Evolutionary conservation across 2,888 invertebrate genomes (phyloP).

Genomic region (Caenorhabditis sp.): DNA sequence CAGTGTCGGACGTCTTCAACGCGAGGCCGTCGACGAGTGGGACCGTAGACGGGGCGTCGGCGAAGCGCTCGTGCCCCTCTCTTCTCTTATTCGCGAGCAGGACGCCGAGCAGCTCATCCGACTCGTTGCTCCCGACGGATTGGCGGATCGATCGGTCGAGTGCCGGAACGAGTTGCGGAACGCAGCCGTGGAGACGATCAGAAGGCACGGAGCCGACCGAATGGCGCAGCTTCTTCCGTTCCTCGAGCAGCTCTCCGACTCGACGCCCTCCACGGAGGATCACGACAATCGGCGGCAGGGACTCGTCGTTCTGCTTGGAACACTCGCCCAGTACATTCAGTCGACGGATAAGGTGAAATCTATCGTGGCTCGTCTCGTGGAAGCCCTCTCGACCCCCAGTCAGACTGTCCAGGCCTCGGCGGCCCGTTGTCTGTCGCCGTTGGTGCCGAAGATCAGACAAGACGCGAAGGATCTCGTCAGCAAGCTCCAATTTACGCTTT

Average conservation of each 20-base stretch:
- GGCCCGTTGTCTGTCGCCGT: slow-evolving; percentile 92
- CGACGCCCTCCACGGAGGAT: slow-evolving; percentile 77
- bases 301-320: slow-evolving; percentile 95
- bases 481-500: slow-evolving; percentile 88
- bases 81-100: slow-evolving; percentile 32
- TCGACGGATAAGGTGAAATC: slow-evolving; percentile 83
- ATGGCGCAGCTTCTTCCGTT: slow-evolving; percentile 80
- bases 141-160: slow-evolving; percentile 88
- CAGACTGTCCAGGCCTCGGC: slow-evolving; percentile 98
- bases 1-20: slow-evolving; percentile 90
- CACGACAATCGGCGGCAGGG: slow-evolving; percentile 95
- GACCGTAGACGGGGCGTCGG: slow-evolving; percentile 90
- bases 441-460: slow-evolving; percentile 93
- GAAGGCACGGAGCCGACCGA: slow-evolving; percentile 89
- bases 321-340: slow-evolving; percentile 85
- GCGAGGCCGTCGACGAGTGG: slow-evolving; percentile 90
- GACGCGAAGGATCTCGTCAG: slow-evolving; percentile 91
- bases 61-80: slow-evolving; percentile 33
- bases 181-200: slow-evolving; percentile 92
- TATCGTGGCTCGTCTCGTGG: slow-evolving; percentile 91
- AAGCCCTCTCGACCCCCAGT: slow-evolving; percentile 94
- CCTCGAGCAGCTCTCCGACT: slow-evolving; percentile 63
- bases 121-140: slow-evolving; percentile 85
- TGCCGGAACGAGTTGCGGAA: slow-evolving; percentile 90
- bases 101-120: slow-evolving; percentile 59